Percentiles rank a stretch among this genome's conserved stretches.
phyloP scores from a whole-genome alignment of 2,888 invertebrate species.

The Cantharis lateralis region DNA sequence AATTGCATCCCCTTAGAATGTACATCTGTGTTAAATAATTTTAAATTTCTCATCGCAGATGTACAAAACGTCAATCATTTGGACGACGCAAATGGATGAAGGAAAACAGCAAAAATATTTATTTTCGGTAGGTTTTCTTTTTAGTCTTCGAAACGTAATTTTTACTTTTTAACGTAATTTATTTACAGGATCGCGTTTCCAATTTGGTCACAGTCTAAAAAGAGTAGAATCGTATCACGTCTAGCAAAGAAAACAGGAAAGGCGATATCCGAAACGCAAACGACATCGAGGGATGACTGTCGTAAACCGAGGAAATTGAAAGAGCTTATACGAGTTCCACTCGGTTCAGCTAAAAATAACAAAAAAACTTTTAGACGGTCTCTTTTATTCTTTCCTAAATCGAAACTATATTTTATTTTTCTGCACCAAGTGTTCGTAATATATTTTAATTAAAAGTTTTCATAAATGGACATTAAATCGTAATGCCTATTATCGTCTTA shows the following conservation, averaged over 20 bases:
- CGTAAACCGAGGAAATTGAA: constrained; percentile 48
- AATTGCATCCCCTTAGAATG: constrained; percentile 38
- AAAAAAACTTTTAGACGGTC: constrained; percentile 33
- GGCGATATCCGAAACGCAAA: constrained; percentile 45
- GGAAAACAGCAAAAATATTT: background rate
- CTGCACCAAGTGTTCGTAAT: constrained; percentile 23
- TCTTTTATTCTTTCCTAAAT: constrained; percentile 33
- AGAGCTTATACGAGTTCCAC: constrained; percentile 43
- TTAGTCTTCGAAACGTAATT: background rate
- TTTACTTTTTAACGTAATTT: background rate
- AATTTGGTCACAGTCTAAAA: constrained; percentile 40
- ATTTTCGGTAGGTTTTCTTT: background rate
- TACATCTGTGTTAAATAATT: constrained; percentile 20
- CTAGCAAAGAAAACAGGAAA: constrained; percentile 45
- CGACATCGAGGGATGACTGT: constrained; percentile 42
- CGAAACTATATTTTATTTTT: constrained; percentile 30
- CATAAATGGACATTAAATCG: constrained; percentile 26
- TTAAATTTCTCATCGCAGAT: background rate
- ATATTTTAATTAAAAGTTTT: constrained; percentile 39
- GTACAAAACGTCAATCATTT: background rate
- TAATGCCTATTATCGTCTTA: constrained; percentile 37
- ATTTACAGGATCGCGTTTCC: constrained; percentile 1
- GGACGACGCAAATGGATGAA: background rate
- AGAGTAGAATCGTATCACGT: constrained; percentile 38
- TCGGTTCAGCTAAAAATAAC: constrained; percentile 43